These are phyloP conservation scores for Suncus etruscus DNA, from an alignment of 2,113 vertebrate species.

Conservation along the genomic window DNA sequence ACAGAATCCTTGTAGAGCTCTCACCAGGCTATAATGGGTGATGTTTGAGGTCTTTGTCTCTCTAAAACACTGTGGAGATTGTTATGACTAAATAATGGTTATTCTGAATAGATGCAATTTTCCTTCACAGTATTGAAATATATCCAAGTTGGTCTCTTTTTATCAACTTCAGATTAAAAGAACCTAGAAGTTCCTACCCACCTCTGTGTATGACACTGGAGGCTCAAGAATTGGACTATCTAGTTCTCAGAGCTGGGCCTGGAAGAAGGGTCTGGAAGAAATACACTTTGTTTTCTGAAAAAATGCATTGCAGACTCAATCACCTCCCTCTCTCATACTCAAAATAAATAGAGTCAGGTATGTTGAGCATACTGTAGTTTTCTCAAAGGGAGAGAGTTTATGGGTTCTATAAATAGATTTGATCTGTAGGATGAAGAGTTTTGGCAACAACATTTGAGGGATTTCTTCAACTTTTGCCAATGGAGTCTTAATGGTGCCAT, in stretches of 20 bases:
- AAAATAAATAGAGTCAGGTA: neutral
- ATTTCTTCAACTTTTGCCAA: neutral
- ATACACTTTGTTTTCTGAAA: too few species aligned
- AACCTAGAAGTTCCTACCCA: too few species aligned
- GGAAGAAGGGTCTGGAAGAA: too few species aligned
- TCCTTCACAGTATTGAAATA: too few species aligned
- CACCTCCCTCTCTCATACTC: too few species aligned
- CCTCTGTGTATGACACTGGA: too few species aligned
- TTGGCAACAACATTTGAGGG: neutral
- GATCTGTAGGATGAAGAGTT: neutral
- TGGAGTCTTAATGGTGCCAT: neutral
- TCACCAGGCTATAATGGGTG: neutral
- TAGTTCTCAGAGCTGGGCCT: too few species aligned
- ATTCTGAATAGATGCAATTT: neutral
- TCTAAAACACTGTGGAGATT: neutral
- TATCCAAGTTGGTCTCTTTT: too few species aligned
- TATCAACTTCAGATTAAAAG: neutral
- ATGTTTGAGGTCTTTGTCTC: neutral
- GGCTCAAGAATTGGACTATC: too few species aligned
- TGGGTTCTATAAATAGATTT: too few species aligned
- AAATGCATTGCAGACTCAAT: too few species aligned
- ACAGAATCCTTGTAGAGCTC: neutral
- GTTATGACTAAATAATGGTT: neutral
- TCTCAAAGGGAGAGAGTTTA: neutral
- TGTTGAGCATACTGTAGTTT: neutral